These are phyloP conservation scores for Odontocolon sp. DNA, from an alignment of 2,888 invertebrate genomes.

Conservation along the genomic window DNA sequence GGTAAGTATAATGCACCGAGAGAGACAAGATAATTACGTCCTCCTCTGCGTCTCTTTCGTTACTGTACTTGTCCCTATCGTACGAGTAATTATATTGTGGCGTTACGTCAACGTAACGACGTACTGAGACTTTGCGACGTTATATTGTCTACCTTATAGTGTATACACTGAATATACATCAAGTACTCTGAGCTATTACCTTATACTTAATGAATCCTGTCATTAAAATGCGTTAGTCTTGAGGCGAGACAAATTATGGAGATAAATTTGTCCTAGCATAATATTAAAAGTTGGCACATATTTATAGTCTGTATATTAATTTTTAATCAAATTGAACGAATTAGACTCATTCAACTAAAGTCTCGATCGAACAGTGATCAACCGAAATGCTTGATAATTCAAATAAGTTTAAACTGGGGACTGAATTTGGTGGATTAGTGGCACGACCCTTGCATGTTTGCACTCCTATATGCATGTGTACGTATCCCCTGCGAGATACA, in stretches of 20 bases:
- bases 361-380: no score
- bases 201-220: conserved; percentile 8
- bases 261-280: neutral
- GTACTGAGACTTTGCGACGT: conserved; percentile 17
- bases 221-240: conserved; percentile 25
- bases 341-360: no score
- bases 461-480: neutral
- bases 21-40: conserved; percentile 34
- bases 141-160: conserved; percentile 6
- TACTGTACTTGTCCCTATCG: neutral
- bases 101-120: conserved; percentile 21
- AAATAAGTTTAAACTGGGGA: neutral
- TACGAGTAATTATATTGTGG: conserved; percentile 23
- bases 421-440: neutral
- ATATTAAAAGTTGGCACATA: conserved; percentile 6
- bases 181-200: conserved; percentile 4
- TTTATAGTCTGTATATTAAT: neutral
- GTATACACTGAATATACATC: conserved; percentile 1
- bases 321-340: no score
- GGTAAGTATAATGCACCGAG: conserved; percentile 14
- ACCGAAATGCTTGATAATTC: neutral
- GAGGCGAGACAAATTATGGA: conserved; percentile 19
- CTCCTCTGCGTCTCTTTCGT: conserved; percentile 4
- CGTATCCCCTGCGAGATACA: conserved; percentile 25
- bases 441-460: neutral